These are phyloP conservation scores for Nymphalis polychloros DNA, from an alignment of 2,888 invertebrate species.

Conservation along the genomic window DNA sequence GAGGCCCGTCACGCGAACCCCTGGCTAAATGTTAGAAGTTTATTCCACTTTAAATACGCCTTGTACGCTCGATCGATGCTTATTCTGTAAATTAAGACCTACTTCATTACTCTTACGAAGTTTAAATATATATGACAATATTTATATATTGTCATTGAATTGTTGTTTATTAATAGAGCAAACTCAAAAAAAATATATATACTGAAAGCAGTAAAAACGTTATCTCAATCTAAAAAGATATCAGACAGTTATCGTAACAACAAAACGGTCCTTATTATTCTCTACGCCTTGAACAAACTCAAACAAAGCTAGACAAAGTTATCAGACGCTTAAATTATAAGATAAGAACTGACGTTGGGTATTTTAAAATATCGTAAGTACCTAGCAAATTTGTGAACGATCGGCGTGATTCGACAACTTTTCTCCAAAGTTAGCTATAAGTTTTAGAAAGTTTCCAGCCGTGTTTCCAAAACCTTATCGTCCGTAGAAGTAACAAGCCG, in stretches of 20 bases:
- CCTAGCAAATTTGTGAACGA: conserved; percentile 75
- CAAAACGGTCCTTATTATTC: conserved; percentile 24
- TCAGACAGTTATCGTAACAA: conserved; percentile 19
- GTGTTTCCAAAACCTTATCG: conserved; percentile 75
- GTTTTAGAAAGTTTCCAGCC: conserved; percentile 65
- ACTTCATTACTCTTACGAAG: conserved; percentile 13
- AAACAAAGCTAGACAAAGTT: conserved; percentile 28
- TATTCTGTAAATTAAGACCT: conserved; percentile 53
- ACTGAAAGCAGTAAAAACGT: neutral
- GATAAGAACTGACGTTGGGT: conserved; percentile 65
- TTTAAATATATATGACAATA: neutral
- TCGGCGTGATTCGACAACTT: conserved; percentile 77
- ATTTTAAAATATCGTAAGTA: conserved; percentile 76
- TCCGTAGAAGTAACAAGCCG: conserved; percentile 75
- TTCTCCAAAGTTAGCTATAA: conserved; percentile 64
- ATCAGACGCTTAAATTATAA: conserved; percentile 41
- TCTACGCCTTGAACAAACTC: conserved; percentile 17
- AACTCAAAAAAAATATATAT: neutral
- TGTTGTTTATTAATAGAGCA: too few relatives aligned
- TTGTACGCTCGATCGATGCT: conserved; percentile 55
- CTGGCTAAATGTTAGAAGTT: conserved; percentile 58
- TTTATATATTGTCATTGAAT: too few relatives aligned
- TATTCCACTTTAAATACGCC: conserved; percentile 66
- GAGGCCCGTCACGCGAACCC: conserved; percentile 62
- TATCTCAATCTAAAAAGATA: conserved; percentile 16